phyloP scores from a whole-genome alignment of 2,888 invertebrate species.

The Lithosia quadra region DNA sequence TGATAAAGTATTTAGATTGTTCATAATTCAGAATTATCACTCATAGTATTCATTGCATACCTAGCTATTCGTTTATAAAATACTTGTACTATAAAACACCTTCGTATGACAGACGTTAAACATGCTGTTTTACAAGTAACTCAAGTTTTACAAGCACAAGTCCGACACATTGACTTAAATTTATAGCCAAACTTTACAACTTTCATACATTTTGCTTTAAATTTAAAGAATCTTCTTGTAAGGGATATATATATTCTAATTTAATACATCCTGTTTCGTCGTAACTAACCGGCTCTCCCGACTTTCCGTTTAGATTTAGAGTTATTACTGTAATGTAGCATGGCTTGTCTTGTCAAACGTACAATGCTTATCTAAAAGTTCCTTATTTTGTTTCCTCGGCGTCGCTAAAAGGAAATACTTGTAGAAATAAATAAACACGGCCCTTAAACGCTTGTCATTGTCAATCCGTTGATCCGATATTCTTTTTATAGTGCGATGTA shows the following conservation, averaged over 20 bases:
- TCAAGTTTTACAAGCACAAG: constrained; percentile 46
- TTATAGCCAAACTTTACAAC: constrained; percentile 52
- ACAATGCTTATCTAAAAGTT: constrained; percentile 83
- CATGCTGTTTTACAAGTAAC: constrained; percentile 50
- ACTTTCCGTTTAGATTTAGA: constrained; percentile 67
- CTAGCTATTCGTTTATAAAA: constrained; percentile 27
- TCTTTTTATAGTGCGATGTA: constrained; percentile 81
- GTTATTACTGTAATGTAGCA: constrained; percentile 79
- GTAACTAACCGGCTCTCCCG: constrained; percentile 64
- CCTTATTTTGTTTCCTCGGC: constrained; percentile 77
- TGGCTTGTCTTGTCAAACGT: constrained; percentile 63
- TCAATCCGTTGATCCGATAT: constrained; percentile 79
- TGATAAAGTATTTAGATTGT: background rate
- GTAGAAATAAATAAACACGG: constrained; percentile 84
- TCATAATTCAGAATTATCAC: background rate
- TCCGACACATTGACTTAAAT: constrained; percentile 44
- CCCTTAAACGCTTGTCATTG: constrained; percentile 85
- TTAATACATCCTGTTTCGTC: constrained; percentile 73
- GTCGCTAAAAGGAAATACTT: constrained; percentile 85
- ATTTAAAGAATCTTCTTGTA: constrained; percentile 49
- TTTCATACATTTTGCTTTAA: constrained; percentile 49
- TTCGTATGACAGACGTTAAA: constrained; percentile 35
- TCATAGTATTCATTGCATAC: constrained; percentile 29
- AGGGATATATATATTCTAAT: constrained; percentile 69
- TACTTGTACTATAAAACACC: constrained; percentile 30